phyloP scores from a whole-genome alignment of 2,113 vertebrate species.

The Planiliza haematocheilus region DNA sequence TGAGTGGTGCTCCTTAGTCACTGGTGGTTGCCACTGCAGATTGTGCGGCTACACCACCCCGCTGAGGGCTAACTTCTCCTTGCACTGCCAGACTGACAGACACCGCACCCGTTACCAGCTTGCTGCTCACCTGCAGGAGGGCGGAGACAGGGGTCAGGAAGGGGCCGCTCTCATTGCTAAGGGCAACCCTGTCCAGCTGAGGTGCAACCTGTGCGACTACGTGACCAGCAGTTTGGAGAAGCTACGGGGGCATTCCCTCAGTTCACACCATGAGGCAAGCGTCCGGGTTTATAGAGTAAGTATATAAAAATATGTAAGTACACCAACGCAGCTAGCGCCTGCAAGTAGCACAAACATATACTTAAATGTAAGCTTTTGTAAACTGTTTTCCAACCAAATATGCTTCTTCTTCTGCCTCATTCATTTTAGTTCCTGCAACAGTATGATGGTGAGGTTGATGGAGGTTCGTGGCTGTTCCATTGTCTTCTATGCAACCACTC shows the following conservation, averaged over 20 bases:
- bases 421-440: conserved; percentile 93
- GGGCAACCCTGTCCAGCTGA: conserved; percentile 93
- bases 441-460: conserved; percentile 91
- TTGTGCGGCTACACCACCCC: conserved; percentile 97
- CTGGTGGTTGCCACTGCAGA: conserved; percentile 95
- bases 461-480: conserved; percentile 94
- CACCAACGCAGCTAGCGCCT: neutral
- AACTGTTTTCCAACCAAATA: neutral
- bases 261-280: conserved; percentile 94
- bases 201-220: conserved; percentile 96
- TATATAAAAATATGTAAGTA: neutral
- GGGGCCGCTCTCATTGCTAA: conserved; percentile 93
- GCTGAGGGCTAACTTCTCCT: conserved; percentile 97
- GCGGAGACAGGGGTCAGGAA: conserved; percentile 88
- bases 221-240: conserved; percentile 98
- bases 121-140: conserved; percentile 96
- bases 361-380: neutral
- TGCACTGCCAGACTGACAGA: conserved; percentile 86
- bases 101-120: conserved; percentile 97
- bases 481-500: conserved; percentile 97
- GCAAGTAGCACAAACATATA: neutral
- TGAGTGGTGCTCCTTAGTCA: conserved; percentile 94
- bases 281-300: conserved; percentile 96
- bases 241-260: conserved; percentile 93
- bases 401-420: conserved; percentile 1